Evolutionary conservation across 2,797 vertebrate species (phyloP), one percentile per base, ranked within the genome.

Genomic region (Ctenopoma kingsleyae): DNA sequence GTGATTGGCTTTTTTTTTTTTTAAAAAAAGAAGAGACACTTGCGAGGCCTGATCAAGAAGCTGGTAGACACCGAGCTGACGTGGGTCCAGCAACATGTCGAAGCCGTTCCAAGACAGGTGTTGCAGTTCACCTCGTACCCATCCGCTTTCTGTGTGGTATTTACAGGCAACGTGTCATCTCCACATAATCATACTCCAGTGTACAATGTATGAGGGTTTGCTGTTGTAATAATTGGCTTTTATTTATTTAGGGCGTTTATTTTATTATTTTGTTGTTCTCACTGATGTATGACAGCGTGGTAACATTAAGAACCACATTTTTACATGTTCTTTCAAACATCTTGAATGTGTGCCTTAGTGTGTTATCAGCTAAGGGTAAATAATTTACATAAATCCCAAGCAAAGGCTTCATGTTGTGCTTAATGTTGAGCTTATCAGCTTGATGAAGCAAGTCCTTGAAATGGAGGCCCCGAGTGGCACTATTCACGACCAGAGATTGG

Each of bases 331-430:
- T 70, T 38, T 63, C 13, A 67, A 53, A 67, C 56, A 72, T n/a
- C 63, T 44, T 70, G 63, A 23, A 44, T 78, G 55, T 65, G 62
- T 81, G 36, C 35, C 35, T 36, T 12, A 36, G 13, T 15, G 4
- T 84, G 62, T 87, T 88, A 86, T 86, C 80, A 87, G 76, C 66
- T 38, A 44, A 67, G 87, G 87, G 83, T 82, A 86, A 87, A 89
- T 87, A 83, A 87, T 78, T 81, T 65, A 82, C 71, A 85, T 83
- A 78, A 62, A 91, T 89, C 86, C 76, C 78, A 74, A 78, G 48
- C 56, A 43, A 73, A 67, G 53, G 69, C 65, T 71, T 88, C 59
- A 67, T 60, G 38, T 20, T 22, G 70, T 70, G 71, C 78, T 80
- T 73, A 61, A 41, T 1, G 41, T n/a, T n/a, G n/a, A 60, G 56